phyloP scores from a whole-genome alignment of 2,888 invertebrate genomes.

The Meandrusa payeni region DNA sequence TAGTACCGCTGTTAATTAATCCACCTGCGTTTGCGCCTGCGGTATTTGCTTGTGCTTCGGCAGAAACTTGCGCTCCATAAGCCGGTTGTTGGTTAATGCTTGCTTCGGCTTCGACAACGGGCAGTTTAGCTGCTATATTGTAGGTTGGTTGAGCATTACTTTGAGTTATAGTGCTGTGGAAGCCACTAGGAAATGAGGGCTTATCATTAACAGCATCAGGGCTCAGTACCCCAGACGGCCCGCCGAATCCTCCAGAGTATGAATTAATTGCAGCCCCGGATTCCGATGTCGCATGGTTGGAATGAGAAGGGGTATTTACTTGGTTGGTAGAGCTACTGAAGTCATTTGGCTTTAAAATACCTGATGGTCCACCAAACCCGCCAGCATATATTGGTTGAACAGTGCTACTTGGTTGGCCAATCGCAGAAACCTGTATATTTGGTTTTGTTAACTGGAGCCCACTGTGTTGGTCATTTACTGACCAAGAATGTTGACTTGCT shows the following conservation, averaged over 20 bases:
- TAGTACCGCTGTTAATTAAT: slow-evolving; percentile 33
- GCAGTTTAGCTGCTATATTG: slow-evolving; percentile 19
- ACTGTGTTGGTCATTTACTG: background rate
- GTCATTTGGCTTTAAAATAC: slow-evolving; percentile 53
- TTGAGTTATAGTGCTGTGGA: slow-evolving; percentile 6
- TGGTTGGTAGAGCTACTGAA: slow-evolving; percentile 31
- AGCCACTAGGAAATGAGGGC: background rate
- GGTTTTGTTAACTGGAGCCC: slow-evolving; percentile 1
- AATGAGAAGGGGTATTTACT: slow-evolving; percentile 3
- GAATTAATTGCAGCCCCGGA: slow-evolving; percentile 47
- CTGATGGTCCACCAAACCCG: slow-evolving; percentile 49
- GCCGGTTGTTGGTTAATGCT: slow-evolving; percentile 24
- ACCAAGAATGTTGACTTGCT: slow-evolving; percentile 4
- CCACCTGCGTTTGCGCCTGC: slow-evolving; percentile 41
- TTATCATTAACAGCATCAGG: slow-evolving; percentile 40
- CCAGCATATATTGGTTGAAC: slow-evolving; percentile 40
- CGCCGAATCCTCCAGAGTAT: slow-evolving; percentile 68
- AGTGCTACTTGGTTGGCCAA: slow-evolving; percentile 2
- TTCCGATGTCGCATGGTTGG: slow-evolving; percentile 17
- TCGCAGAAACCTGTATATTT: slow-evolving; percentile 7
- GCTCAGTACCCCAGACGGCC: slow-evolving; percentile 63
- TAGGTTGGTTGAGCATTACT: slow-evolving; percentile 21
- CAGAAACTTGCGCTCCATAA: slow-evolving; percentile 29
- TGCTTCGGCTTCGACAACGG: slow-evolving; percentile 18
- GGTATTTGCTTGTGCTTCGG: slow-evolving; percentile 42